Conservation (phyloP, 1,140 invertebrate genomes). For the Camponotus vicinus region DNA sequence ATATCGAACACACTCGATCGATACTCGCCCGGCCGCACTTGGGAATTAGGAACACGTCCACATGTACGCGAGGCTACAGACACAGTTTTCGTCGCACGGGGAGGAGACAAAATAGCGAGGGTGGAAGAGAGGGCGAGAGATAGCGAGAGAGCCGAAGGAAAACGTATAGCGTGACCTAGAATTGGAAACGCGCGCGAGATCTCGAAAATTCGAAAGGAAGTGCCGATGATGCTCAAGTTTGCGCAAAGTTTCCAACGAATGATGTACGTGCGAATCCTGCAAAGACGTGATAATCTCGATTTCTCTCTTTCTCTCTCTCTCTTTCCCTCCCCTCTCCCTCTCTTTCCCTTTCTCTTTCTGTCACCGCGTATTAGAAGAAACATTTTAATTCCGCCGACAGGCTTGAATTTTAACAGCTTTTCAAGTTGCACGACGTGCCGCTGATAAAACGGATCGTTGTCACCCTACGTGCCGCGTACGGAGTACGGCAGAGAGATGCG, state of each 20-base stretch:
- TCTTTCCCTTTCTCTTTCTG: not conserved
- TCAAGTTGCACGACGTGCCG: not conserved
- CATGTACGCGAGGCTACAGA: conserved; percentile 54
- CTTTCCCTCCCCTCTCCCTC: too few relatives aligned
- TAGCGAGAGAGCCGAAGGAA: conserved; percentile 18
- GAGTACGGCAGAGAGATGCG: conserved; percentile 14
- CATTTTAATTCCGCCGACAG: conserved; percentile 3
- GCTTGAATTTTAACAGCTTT: conserved; percentile 39
- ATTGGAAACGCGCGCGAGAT: conserved; percentile 33
- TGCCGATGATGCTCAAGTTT: conserved; percentile 48
- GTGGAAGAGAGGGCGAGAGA: not conserved
- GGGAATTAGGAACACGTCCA: conserved; percentile 72
- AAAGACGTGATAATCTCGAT: conserved; percentile 34
- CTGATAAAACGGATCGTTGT: conserved; percentile 51
- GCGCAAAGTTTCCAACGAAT: conserved; percentile 55
- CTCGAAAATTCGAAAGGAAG: conserved; percentile 37
- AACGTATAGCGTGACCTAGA: conserved; percentile 52
- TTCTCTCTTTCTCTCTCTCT: not conserved
- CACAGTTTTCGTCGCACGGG: conserved; percentile 50
- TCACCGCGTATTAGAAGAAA: not conserved
- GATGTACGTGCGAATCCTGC: conserved; percentile 45
- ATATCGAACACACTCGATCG: conserved; percentile 70
- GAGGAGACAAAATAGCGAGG: conserved; percentile 39
- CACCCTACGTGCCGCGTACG: conserved; percentile 26
- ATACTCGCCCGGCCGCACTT: conserved; percentile 54